These are phyloP conservation scores for Palloptera scutellata DNA, from an alignment of 2,888 invertebrate species.

Conservation along the genomic window DNA sequence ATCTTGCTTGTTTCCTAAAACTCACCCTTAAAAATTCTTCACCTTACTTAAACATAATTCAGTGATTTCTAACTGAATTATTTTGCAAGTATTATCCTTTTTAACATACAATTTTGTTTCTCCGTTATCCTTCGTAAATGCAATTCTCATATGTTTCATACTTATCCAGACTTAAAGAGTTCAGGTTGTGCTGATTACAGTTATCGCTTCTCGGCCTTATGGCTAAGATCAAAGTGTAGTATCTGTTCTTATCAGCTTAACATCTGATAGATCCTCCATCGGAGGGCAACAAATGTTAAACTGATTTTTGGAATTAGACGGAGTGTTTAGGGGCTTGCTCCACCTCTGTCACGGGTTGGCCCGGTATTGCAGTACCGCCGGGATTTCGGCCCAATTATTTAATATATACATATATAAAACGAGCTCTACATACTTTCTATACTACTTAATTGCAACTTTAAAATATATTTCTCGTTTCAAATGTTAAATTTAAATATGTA, in stretches of 20 bases:
- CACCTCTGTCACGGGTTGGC: constrained; percentile 71
- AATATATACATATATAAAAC: constrained; percentile 27
- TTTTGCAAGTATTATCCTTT: too few relatives aligned
- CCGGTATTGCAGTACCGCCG: constrained; percentile 63
- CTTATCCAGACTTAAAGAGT: not conserved
- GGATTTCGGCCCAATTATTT: constrained; percentile 40
- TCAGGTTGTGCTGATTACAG: not conserved
- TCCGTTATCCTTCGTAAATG: not conserved
- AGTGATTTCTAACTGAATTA: too few relatives aligned
- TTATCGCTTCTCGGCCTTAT: constrained; percentile 65
- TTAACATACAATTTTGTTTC: too few relatives aligned
- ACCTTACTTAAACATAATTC: too few relatives aligned
- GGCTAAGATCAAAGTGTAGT: constrained; percentile 73
- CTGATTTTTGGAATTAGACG: constrained; percentile 38
- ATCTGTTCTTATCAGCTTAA: constrained; percentile 77
- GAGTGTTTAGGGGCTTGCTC: constrained; percentile 40
- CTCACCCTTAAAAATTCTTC: too few relatives aligned
- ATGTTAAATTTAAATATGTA: too few relatives aligned
- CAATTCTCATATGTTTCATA: constrained; percentile 22
- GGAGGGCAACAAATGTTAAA: constrained; percentile 43
- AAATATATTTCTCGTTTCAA: too few relatives aligned
- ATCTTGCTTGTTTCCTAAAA: too few relatives aligned
- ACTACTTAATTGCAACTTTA: too few relatives aligned
- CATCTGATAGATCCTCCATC: constrained; percentile 71
- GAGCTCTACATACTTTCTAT: too few relatives aligned